Evolutionary conservation across 35 echinoderm and acorn worm species (phyloP).

Genomic region (Eucidaris tribuloides): DNA sequence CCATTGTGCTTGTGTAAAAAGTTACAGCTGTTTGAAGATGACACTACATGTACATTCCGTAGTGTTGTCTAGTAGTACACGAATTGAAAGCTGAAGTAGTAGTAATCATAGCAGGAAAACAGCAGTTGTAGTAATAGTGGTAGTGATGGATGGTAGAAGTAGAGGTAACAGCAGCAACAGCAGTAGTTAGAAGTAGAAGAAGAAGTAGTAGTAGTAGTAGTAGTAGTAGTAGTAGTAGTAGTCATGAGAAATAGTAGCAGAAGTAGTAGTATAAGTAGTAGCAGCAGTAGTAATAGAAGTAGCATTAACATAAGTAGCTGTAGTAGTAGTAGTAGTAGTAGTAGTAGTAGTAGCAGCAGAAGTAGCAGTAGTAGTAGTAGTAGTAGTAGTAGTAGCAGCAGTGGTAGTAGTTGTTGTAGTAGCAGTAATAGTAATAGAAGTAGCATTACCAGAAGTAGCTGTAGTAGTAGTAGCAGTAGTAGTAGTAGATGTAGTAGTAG

Average conservation of each 20-base stretch:
- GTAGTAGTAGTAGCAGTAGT: neutral
- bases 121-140: neutral
- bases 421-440: neutral
- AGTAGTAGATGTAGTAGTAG: neutral
- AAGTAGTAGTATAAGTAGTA: neutral
- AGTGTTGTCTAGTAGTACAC: too few species aligned
- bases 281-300: neutral
- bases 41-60: too few species aligned
- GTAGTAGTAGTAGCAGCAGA: neutral
- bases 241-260: neutral
- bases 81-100: too few species aligned
- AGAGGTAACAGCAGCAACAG: neutral
- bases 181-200: too few species aligned
- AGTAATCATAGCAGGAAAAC: too few species aligned
- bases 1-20: too few species aligned
- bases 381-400: neutral
- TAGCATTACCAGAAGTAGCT: neutral
- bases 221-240: neutral
- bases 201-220: neutral
- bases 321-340: neutral
- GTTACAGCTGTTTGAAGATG: too few species aligned
- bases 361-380: neutral
- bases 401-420: neutral
- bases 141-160: neutral
- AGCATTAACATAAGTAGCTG: neutral